Percentiles rank a stretch among this genome's conserved stretches.
phyloP scores from a whole-genome alignment of 2,888 invertebrate species.

The Dendrolimus pini region DNA sequence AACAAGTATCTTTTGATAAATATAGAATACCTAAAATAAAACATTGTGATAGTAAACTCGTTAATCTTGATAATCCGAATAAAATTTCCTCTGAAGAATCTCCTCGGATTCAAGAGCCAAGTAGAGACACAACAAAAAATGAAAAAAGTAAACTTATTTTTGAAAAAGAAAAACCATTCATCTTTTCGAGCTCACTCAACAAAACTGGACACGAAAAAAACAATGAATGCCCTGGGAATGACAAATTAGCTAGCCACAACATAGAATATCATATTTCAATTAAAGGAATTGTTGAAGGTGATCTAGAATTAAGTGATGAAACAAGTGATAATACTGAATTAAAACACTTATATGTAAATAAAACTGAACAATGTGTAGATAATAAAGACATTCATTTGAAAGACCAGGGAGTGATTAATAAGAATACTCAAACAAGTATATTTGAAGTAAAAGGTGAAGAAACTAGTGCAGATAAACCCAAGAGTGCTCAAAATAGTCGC shows the following conservation, averaged over 20 bases:
- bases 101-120: neutral
- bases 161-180: neutral
- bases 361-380: constrained; percentile 2
- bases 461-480: neutral
- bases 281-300: constrained; percentile 42
- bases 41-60: constrained; percentile 5
- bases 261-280: constrained; percentile 6
- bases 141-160: neutral
- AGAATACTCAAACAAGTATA: neutral
- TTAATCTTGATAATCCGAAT: neutral
- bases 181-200: neutral
- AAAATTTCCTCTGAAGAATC: neutral
- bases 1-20: constrained; percentile 7
- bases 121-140: too few species aligned
- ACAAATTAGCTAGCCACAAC: neutral
- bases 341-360: constrained; percentile 6
- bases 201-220: neutral
- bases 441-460: constrained; percentile 3
- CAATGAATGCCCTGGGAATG: neutral
- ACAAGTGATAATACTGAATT: constrained; percentile 36
- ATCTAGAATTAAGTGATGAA: constrained; percentile 63
- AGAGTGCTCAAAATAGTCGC: constrained; percentile 5
- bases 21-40: constrained; percentile 30
- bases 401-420: neutral
- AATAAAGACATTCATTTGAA: neutral